A percentile compares a stretch with the other conserved stretches of the same genome.
phyloP scores from a whole-genome alignment of 1,140 invertebrate species.

The Vanessa atalanta region DNA sequence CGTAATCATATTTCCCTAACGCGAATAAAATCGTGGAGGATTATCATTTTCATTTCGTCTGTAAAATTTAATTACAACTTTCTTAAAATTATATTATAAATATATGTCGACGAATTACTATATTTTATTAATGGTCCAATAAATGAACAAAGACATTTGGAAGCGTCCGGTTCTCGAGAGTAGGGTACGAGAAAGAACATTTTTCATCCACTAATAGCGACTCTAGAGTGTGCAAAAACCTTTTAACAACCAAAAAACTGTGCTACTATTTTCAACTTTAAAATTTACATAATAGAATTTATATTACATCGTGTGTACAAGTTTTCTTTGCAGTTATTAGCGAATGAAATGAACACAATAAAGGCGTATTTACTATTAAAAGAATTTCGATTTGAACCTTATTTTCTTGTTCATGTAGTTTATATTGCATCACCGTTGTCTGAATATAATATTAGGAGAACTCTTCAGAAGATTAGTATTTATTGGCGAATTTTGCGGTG shows the following conservation, averaged over 20 bases:
- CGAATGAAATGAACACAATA: background rate
- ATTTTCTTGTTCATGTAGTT: background rate
- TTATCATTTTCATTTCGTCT: no score
- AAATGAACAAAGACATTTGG: slow-evolving; percentile 23
- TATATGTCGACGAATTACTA: background rate
- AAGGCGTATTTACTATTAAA: background rate
- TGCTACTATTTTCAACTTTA: background rate
- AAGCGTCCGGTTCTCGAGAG: slow-evolving; percentile 19
- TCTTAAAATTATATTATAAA: background rate
- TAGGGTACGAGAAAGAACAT: slow-evolving; percentile 21
- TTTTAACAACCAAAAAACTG: background rate
- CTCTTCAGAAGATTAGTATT: slow-evolving; percentile 28
- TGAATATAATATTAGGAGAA: slow-evolving; percentile 19
- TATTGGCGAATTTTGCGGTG: slow-evolving; percentile 30
- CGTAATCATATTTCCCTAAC: no score
- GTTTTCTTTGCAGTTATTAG: background rate
- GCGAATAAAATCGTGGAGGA: no score
- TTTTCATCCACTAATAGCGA: slow-evolving; percentile 28
- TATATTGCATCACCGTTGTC: background rate
- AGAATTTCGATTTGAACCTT: slow-evolving; percentile 12
- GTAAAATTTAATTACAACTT: no score
- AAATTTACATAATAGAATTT: background rate
- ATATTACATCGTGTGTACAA: background rate
- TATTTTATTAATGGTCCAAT: background rate
- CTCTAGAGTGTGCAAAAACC: background rate